These are phyloP conservation scores for Phyllopteryx taeniolatus DNA, from an alignment of 2,113 vertebrate genomes.

Conservation along the genomic window DNA sequence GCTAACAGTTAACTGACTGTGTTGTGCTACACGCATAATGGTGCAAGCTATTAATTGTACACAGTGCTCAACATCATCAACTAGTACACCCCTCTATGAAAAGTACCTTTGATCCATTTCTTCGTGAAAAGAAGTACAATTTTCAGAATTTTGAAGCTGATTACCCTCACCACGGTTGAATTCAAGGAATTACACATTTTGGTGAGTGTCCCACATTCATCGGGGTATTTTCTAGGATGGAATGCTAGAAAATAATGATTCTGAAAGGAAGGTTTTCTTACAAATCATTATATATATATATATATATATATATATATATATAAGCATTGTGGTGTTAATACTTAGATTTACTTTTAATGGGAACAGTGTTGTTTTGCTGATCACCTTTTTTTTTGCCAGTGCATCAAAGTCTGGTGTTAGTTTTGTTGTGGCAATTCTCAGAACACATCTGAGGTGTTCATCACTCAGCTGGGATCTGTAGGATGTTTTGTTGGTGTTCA, in stretches of 20 bases:
- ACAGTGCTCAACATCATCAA: not conserved
- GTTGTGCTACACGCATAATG: not conserved
- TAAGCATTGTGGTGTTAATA: too few species aligned
- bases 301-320: too few species aligned
- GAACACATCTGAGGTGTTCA: too few species aligned
- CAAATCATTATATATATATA: too few species aligned
- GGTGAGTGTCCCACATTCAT: not conserved
- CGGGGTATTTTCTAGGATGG: not conserved
- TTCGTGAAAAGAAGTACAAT: not conserved
- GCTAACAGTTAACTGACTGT: not conserved
- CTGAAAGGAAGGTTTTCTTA: not conserved
- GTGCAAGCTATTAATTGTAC: not conserved
- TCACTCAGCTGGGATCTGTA: too few species aligned
- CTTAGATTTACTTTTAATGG: too few species aligned
- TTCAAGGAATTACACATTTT: not conserved
- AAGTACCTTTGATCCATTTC: not conserved
- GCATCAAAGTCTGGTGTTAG: too few species aligned
- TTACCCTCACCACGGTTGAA: too few species aligned
- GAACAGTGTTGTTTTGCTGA: too few species aligned
- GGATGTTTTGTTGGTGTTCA: too few species aligned
- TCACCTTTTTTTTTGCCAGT: too few species aligned
- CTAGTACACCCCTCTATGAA: not conserved
- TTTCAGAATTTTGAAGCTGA: not conserved
- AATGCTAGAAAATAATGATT: not conserved
- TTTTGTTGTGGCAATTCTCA: too few species aligned